Evolutionary conservation across 2,113 vertebrate species (phyloP).

Genomic region (Protobothrops flavoviridis): DNA sequence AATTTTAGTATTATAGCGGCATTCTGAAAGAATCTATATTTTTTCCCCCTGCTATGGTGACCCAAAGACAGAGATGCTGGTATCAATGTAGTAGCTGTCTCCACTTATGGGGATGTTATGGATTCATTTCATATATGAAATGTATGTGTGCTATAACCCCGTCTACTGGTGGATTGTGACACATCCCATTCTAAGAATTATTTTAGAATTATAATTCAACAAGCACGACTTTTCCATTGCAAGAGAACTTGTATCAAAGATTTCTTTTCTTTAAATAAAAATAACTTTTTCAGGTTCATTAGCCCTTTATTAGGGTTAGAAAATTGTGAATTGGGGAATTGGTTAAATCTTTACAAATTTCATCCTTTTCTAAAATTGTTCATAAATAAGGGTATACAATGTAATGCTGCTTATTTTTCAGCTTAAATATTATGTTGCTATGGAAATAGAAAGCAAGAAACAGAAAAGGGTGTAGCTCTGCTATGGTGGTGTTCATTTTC

Average conservation of each 20-base stretch:
- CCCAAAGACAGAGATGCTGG: not conserved
- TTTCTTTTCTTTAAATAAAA: not conserved
- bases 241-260: not conserved
- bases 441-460: constrained; percentile 8
- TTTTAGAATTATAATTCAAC: too few species aligned
- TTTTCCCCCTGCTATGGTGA: not conserved
- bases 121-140: not conserved
- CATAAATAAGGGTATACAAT: constrained; percentile 2
- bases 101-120: not conserved
- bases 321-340: not conserved
- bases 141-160: not conserved
- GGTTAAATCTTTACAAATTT: not conserved
- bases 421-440: constrained; percentile 12
- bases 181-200: not conserved
- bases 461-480: not conserved
- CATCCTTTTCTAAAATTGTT: not conserved
- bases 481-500: not conserved
- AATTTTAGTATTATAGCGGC: not conserved
- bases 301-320: not conserved
- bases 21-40: not conserved
- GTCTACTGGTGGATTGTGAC: not conserved
- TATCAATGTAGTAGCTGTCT: not conserved
- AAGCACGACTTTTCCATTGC: not conserved
- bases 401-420: not conserved
- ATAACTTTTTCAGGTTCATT: not conserved